These are phyloP conservation scores for Muscidifurax raptorellus DNA, from an alignment of 1,140 invertebrate species.

Conservation along the genomic window DNA sequence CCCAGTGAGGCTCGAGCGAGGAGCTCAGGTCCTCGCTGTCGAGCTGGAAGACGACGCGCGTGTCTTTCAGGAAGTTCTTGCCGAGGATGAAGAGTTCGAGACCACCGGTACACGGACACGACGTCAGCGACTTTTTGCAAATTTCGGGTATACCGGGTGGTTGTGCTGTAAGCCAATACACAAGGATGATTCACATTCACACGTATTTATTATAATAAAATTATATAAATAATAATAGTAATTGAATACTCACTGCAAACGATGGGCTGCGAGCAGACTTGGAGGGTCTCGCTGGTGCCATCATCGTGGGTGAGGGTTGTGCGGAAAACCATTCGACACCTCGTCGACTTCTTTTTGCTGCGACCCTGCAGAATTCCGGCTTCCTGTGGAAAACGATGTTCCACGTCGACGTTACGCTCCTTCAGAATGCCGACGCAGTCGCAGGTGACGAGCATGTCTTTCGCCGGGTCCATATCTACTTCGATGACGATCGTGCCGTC, in stretches of 20 bases:
- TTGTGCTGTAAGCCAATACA: slow-evolving; percentile 83
- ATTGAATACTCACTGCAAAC: slow-evolving; percentile 90
- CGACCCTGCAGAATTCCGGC: slow-evolving; percentile 76
- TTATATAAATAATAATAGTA: too few relatives aligned
- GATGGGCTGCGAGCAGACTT: slow-evolving; percentile 94
- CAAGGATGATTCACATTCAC: too few relatives aligned
- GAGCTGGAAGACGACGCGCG: slow-evolving; percentile 90
- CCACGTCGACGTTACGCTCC: slow-evolving; percentile 97
- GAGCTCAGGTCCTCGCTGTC: slow-evolving; percentile 74
- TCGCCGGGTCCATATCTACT: slow-evolving; percentile 90
- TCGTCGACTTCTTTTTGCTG: slow-evolving; percentile 95
- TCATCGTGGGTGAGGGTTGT: slow-evolving; percentile 85
- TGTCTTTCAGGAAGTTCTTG: slow-evolving; percentile 98
- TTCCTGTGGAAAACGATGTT: slow-evolving; percentile 91
- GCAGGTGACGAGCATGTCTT: slow-evolving; percentile 93
- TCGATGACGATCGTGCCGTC: slow-evolving; percentile 96
- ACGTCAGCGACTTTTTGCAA: slow-evolving; percentile 91
- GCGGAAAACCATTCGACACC: slow-evolving; percentile 96
- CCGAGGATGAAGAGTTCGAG: slow-evolving; percentile 96
- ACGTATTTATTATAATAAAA: too few relatives aligned
- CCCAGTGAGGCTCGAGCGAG: slow-evolving; percentile 79
- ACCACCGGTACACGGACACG: slow-evolving; percentile 87
- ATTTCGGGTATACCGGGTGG: slow-evolving; percentile 97
- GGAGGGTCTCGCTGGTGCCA: slow-evolving; percentile 88
- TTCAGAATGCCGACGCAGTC: slow-evolving; percentile 92